Percentiles rank a stretch among this genome's conserved stretches.
Evolutionary conservation across 2,797 vertebrate genomes (phyloP).

Genomic region (Syngnathus rostellatus): DNA sequence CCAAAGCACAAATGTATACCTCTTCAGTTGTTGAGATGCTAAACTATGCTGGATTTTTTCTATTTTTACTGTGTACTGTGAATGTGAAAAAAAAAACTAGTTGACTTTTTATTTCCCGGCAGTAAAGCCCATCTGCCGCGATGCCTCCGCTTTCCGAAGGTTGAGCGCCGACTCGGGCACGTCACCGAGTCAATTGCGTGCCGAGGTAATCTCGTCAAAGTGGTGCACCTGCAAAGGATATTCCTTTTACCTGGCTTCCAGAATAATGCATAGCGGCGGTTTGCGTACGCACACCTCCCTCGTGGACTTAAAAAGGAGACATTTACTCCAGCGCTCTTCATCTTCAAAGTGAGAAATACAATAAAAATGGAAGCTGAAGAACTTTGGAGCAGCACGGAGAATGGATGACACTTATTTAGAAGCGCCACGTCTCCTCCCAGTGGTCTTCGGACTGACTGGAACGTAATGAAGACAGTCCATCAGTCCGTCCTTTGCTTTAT

Average conservation of each 20-base stretch:
- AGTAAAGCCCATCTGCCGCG: constrained; percentile 55
- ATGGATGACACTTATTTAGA: constrained; percentile 60
- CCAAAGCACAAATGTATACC: neutral
- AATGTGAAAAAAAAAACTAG: neutral
- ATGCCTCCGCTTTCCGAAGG: constrained; percentile 60
- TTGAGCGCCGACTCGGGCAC: constrained; percentile 41
- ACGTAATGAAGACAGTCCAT: constrained; percentile 57
- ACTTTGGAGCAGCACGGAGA: constrained; percentile 35
- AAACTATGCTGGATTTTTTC: neutral
- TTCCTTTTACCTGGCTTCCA: constrained; percentile 42
- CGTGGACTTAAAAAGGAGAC: neutral
- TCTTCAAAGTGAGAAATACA: constrained; percentile 22
- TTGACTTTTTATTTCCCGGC: neutral
- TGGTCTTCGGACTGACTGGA: constrained; percentile 34
- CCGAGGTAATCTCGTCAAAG: constrained; percentile 56
- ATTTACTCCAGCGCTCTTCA: constrained; percentile 23
- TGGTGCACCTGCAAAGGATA: constrained; percentile 41
- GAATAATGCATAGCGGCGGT: constrained; percentile 37
- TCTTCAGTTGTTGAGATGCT: neutral
- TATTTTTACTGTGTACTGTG: no score
- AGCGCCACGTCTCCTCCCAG: constrained; percentile 35
- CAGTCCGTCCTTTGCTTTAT: constrained; percentile 45
- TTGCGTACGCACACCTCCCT: neutral
- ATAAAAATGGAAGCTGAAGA: constrained; percentile 18
- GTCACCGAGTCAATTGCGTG: constrained; percentile 60